A percentile compares a stretch with the other conserved stretches of the same genome.
phyloP scores from a whole-genome alignment of 1,140 invertebrate genomes.

The Zophobas atratus region DNA sequence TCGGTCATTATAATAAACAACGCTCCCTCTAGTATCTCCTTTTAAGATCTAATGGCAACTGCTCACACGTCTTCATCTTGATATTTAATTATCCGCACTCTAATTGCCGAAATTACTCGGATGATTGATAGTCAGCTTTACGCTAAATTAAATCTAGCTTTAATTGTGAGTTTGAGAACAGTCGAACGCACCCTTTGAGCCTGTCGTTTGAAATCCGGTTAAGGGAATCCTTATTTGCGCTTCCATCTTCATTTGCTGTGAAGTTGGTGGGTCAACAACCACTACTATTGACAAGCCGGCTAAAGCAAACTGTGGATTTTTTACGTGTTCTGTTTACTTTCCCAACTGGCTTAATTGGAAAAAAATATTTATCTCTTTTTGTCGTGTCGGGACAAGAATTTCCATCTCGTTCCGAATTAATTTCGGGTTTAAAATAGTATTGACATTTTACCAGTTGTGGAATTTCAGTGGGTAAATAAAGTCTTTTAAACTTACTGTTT shows the following conservation, averaged over 20 bases:
- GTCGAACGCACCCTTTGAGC: background rate
- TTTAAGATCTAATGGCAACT: conserved; percentile 11
- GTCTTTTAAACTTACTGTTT: conserved; percentile 14
- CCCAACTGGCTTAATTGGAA: conserved; percentile 13
- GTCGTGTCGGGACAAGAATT: background rate
- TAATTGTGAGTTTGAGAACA: background rate
- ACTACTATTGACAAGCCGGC: conserved; percentile 2
- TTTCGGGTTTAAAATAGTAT: background rate
- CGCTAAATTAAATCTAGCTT: background rate
- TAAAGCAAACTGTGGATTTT: conserved; percentile 4
- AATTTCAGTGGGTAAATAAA: conserved; percentile 14
- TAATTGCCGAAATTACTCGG: background rate
- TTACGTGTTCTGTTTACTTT: conserved; percentile 9
- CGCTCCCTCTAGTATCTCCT: conserved; percentile 14
- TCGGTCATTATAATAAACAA: conserved; percentile 41
- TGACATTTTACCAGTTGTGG: conserved; percentile 2
- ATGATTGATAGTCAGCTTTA: background rate
- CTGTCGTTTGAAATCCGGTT: background rate
- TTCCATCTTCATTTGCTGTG: conserved; percentile 11
- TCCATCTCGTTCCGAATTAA: background rate
- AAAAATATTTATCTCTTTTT: background rate
- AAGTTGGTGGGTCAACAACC: conserved; percentile 6
- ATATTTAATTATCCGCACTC: conserved; percentile 6
- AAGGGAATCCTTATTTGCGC: conserved; percentile 10
- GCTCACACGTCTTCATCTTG: conserved; percentile 20